Evolutionary conservation across 2,113 vertebrate genomes (phyloP), one percentile per base, ranked within the genome.

Genomic region (Microcebus lehilahytsara): DNA sequence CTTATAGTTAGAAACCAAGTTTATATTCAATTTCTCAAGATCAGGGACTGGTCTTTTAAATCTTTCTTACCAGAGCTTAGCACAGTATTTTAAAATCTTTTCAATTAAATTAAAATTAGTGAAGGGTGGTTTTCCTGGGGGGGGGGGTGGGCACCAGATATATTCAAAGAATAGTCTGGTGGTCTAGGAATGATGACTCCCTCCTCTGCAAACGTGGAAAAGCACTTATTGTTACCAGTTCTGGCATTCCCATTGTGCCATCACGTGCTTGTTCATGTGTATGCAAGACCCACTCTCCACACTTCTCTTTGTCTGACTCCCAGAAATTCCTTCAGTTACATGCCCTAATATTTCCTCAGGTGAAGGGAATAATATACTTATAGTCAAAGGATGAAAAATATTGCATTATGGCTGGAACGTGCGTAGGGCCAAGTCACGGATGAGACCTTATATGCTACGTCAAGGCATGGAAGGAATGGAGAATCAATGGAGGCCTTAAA

Each of bases 11-110:
- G 71, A 96, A 94, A 56, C 10, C 23, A 89, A 64, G 2, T 79
- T 96, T 74, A 51, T 60, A 37, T 69, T 71, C 66, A 71, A 75
- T 77, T 58, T 81, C 75, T 71, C 85, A 88, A 88, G 78, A 79
- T 84, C 40, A 42, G 22, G 14, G 64, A 34, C 25, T 27, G n/a
- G 40, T 67, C 34, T 93, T 78, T 79, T 60, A 46, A 75, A 77
- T 79, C 34, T 53, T 1, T 85, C 16, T 85, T n/a, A 4, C 51
- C 25, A 90, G 69, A 85, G 25, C 37, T 66, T 93, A 77, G 75
- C 27, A 20, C 11, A 49, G 49, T 93, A 34, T 75, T 97, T 89
- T 87, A 58, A 66, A 95, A 92, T 11, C 3, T 19, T 67, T 94
- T 92, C 53, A 17, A 58, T 27, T 64, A 58, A 71, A 85, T 81